Evolutionary conservation across 2,797 vertebrate genomes (phyloP).

Genomic region (Sebastes ruberrimus): DNA sequence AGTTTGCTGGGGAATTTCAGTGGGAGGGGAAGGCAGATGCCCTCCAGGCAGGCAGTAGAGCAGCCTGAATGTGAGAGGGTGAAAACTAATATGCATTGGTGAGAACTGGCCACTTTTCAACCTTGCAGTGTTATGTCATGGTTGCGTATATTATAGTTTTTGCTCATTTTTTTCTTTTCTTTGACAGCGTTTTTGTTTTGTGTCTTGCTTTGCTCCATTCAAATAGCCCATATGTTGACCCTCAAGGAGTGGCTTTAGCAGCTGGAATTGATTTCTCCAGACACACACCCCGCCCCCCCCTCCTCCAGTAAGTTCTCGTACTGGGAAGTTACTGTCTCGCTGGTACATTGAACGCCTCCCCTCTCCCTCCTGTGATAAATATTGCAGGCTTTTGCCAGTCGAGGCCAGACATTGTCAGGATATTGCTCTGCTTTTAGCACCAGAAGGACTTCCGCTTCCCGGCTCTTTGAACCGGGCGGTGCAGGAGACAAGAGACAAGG

Average conservation of each 20-base stretch:
- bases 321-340: constrained; percentile 48
- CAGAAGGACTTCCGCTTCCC: constrained; percentile 67
- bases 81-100: constrained; percentile 2
- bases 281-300: constrained; percentile 32
- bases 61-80: constrained; percentile 18
- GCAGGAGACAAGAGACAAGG: constrained; percentile 66
- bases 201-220: constrained; percentile 5
- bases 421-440: constrained; percentile 79
- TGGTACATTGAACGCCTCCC: constrained; percentile 52
- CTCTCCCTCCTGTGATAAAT: constrained; percentile 73
- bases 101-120: constrained; percentile 20
- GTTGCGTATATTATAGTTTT: constrained; percentile 2
- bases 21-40: constrained; percentile 46
- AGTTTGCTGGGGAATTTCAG: constrained; percentile 60
- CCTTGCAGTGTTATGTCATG: constrained; percentile 1
- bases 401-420: constrained; percentile 75
- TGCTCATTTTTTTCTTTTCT: constrained; percentile 11
- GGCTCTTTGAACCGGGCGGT: constrained; percentile 61
- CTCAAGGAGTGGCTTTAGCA: constrained; percentile 45
- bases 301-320: constrained; percentile 42
- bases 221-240: constrained; percentile 44
- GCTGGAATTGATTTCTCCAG: constrained; percentile 63
- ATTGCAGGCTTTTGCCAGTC: constrained; percentile 69
- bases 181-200: constrained; percentile 5
- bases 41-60: constrained; percentile 44